Evolutionary conservation across 2,888 invertebrate species (phyloP).

Genomic region (Hirtodrosophila duncani): DNA sequence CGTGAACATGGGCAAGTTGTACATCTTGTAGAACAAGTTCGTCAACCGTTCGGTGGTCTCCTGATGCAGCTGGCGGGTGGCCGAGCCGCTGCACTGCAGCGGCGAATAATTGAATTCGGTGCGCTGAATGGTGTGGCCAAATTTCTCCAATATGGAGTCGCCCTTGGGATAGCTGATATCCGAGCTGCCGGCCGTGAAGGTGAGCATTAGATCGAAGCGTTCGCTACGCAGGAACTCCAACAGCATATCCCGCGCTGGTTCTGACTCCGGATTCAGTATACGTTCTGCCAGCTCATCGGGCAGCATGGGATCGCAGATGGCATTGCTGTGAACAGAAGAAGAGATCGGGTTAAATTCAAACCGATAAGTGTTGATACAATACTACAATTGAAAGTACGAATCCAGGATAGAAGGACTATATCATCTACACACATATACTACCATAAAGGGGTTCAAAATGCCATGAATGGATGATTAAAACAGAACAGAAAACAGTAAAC

Average conservation of each 20-base stretch:
- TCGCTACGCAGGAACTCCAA: constrained; percentile 83
- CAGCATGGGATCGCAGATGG: constrained; percentile 75
- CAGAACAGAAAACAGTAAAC: constrained; percentile 1
- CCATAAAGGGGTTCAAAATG: background rate
- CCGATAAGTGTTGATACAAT: too few relatives aligned
- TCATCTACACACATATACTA: too few relatives aligned
- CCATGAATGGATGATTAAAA: constrained; percentile 10
- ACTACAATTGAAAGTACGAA: too few relatives aligned
- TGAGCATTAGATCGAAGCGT: constrained; percentile 85
- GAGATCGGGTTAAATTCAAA: too few relatives aligned
- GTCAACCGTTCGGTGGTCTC: constrained; percentile 79
- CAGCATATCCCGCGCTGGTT: constrained; percentile 79
- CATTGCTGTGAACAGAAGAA: constrained; percentile 66
- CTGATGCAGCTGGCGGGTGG: constrained; percentile 59
- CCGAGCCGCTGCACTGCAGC: constrained; percentile 62
- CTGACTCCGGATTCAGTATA: constrained; percentile 79
- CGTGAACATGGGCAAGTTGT: constrained; percentile 83
- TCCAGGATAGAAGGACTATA: too few relatives aligned
- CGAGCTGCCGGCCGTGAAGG: constrained; percentile 86
- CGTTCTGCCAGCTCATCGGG: constrained; percentile 83
- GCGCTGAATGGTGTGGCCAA: constrained; percentile 71
- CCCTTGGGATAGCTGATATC: constrained; percentile 80
- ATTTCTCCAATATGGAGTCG: constrained; percentile 67
- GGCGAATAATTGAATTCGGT: constrained; percentile 71
- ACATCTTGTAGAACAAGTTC: constrained; percentile 82